phyloP scores from a whole-genome alignment of 2,888 invertebrate species.

The Troides aeacus region DNA sequence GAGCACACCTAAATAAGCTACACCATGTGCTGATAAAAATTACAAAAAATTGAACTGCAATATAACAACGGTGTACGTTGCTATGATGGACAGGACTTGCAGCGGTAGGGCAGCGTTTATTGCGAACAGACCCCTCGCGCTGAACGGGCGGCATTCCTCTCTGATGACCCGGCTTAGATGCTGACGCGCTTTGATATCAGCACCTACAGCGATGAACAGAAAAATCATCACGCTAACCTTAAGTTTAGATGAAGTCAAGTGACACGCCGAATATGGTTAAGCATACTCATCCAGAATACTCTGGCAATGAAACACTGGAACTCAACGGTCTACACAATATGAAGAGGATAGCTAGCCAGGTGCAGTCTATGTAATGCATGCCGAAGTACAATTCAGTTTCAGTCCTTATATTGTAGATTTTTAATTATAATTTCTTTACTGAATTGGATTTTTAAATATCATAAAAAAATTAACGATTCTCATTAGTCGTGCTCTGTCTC shows the following conservation, averaged over 20 bases:
- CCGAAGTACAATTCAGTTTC: too few species aligned
- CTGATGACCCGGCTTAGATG: not conserved
- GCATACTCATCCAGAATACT: not conserved
- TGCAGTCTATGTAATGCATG: too few species aligned
- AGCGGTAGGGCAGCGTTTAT: not conserved
- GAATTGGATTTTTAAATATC: too few species aligned
- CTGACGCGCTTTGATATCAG: not conserved
- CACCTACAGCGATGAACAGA: not conserved
- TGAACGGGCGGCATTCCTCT: not conserved
- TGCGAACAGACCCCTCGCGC: not conserved
- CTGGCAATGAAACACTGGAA: not conserved
- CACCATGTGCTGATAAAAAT: not conserved
- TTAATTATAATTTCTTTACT: too few species aligned
- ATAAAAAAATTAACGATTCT: too few species aligned
- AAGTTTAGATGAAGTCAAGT: not conserved
- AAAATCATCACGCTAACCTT: too few species aligned
- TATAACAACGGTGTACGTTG: conserved; percentile 5
- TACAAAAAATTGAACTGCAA: conserved; percentile 6
- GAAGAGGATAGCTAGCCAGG: too few species aligned
- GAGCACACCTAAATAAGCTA: too few species aligned
- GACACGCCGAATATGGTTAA: not conserved
- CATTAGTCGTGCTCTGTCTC: too few species aligned
- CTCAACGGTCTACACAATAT: too few species aligned
- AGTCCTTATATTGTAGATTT: too few species aligned
- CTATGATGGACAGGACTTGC: not conserved